phyloP scores from a whole-genome alignment of 2,113 vertebrate species.

The Hemibagrus wyckioides region DNA sequence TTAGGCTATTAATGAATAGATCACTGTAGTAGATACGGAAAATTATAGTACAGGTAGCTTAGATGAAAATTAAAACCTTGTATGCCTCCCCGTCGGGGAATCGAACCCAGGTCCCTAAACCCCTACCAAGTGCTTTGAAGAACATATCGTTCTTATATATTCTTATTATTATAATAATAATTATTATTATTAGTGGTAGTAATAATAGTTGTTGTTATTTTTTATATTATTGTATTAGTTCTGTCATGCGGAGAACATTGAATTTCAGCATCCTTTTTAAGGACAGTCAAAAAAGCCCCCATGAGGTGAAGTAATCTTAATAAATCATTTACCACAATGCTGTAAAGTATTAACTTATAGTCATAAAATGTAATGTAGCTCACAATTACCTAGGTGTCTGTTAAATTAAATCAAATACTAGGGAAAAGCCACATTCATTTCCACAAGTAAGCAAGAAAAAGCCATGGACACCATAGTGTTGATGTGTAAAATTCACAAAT shows the following conservation, averaged over 20 bases:
- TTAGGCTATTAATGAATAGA: too few relatives aligned
- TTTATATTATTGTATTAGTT: neutral
- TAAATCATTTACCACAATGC: neutral
- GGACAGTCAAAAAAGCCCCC: neutral
- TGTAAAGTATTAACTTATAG: neutral
- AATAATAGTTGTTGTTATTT: neutral
- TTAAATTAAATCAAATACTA: neutral
- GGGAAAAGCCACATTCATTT: neutral
- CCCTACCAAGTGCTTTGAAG: too few relatives aligned
- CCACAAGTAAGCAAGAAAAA: neutral
- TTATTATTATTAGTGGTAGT: neutral
- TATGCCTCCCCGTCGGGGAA: too few relatives aligned
- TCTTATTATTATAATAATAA: too few relatives aligned
- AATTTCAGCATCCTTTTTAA: neutral
- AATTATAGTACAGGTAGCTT: too few relatives aligned
- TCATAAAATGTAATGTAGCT: neutral
- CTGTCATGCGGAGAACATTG: constrained; percentile 20
- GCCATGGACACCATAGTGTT: neutral
- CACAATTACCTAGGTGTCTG: neutral
- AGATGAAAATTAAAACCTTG: too few relatives aligned
- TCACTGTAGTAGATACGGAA: too few relatives aligned
- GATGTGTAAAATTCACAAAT: neutral
- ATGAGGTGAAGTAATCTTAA: neutral
- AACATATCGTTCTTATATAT: too few relatives aligned
- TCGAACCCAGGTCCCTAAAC: too few relatives aligned